Evolutionary conservation across 2,113 vertebrate genomes (phyloP).

Genomic region (Elachura formosa): DNA sequence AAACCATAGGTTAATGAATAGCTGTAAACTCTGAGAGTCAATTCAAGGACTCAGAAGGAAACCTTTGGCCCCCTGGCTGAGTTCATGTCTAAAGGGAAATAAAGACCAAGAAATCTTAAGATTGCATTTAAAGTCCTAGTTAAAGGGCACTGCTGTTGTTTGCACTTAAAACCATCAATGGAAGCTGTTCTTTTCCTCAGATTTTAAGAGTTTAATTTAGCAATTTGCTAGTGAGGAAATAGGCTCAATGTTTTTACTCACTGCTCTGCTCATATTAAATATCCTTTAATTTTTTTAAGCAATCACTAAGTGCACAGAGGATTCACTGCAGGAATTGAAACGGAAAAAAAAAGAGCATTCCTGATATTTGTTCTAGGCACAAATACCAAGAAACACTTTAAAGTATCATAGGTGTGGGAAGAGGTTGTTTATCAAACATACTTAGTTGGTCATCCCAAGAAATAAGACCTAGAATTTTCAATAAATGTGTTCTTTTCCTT

Average conservation of each 20-base stretch:
- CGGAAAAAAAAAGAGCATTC: no score
- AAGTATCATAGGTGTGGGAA: background rate
- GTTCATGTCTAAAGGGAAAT: background rate
- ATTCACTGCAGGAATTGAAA: no score
- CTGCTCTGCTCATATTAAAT: background rate
- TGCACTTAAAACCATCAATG: background rate
- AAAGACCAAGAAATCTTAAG: background rate
- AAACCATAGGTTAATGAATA: constrained; percentile 31
- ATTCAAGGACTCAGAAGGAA: background rate
- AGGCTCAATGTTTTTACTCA: background rate
- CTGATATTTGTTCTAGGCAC: background rate
- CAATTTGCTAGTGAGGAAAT: background rate
- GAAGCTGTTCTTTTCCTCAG: background rate
- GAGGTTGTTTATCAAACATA: background rate
- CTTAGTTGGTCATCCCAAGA: background rate
- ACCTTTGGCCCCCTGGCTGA: background rate
- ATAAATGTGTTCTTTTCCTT: background rate
- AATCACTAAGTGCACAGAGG: background rate
- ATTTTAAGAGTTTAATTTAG: background rate
- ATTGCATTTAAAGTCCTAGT: background rate
- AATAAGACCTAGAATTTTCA: background rate
- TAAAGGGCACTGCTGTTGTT: background rate
- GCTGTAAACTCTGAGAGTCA: background rate
- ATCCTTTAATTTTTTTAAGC: background rate
- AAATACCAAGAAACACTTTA: background rate